Evolutionary conservation across 2,888 invertebrate genomes (phyloP).

Genomic region (Anthophora plumipes): DNA sequence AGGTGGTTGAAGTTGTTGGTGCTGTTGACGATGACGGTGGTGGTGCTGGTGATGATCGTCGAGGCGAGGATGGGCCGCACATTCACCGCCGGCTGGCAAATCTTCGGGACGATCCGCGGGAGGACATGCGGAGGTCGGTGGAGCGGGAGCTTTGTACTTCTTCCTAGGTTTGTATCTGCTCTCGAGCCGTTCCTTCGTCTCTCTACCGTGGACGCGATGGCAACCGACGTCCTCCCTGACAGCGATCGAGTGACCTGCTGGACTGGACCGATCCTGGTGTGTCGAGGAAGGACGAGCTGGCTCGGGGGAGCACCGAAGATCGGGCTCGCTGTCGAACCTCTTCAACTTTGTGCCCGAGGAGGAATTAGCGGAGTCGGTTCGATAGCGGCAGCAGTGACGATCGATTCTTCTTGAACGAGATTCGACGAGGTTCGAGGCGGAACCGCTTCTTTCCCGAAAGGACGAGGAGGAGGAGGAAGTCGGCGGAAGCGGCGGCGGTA

Average conservation of each 20-base stretch:
- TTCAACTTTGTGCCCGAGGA: conserved; percentile 83
- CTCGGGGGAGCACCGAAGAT: conserved; percentile 85
- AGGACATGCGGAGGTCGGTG: conserved; percentile 82
- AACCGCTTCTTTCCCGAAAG: conserved; percentile 76
- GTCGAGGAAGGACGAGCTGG: background rate
- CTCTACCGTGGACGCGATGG: conserved; percentile 81
- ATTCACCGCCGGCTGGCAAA: conserved; percentile 82
- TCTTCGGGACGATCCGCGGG: conserved; percentile 82
- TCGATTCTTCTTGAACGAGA: conserved; percentile 65
- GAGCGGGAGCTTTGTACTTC: conserved; percentile 92
- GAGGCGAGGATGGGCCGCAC: conserved; percentile 61
- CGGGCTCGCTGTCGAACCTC: conserved; percentile 91
- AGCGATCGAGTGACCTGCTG: conserved; percentile 2
- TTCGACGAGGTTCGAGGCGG: conserved; percentile 74
- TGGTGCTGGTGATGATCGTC: conserved; percentile 63
- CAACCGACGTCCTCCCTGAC: conserved; percentile 47
- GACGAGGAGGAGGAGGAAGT: conserved; percentile 5
- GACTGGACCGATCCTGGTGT: conserved; percentile 27
- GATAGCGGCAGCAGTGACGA: conserved; percentile 71
- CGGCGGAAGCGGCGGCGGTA: background rate
- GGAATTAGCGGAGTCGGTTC: conserved; percentile 72
- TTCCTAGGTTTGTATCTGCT: conserved; percentile 87
- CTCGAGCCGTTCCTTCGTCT: conserved; percentile 84
- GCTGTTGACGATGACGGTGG: background rate
- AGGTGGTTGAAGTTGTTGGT: conserved; percentile 72